These are phyloP conservation scores for Dendrolimus punctatus DNA, from an alignment of 1,140 invertebrate genomes.

Conservation along the genomic window DNA sequence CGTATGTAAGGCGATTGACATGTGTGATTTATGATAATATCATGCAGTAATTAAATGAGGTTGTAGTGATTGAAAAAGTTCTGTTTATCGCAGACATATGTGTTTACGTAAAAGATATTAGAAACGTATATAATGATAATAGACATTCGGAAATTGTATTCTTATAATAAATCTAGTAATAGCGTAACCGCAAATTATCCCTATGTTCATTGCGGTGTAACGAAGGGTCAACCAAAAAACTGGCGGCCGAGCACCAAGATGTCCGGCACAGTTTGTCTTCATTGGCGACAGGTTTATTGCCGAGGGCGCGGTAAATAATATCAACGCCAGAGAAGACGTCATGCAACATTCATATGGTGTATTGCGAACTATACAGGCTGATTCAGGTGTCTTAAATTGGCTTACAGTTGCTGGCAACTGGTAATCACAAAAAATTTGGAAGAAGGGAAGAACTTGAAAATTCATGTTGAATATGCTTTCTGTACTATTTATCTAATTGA, in stretches of 20 bases:
- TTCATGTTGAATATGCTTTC: too few relatives aligned
- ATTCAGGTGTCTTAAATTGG: constrained; percentile 14
- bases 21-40: too few relatives aligned
- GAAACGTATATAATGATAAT: too few relatives aligned
- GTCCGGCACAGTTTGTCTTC: constrained; percentile 58
- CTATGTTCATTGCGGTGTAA: constrained; percentile 10
- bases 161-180: too few relatives aligned
- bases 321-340: constrained; percentile 44
- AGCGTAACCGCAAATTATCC: constrained; percentile 7
- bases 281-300: constrained; percentile 59
- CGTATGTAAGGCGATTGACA: too few relatives aligned
- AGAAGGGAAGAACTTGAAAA: too few relatives aligned
- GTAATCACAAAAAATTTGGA: not conserved
- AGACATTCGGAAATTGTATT: too few relatives aligned
- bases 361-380: constrained; percentile 32
- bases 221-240: constrained; percentile 54
- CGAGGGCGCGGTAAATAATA: constrained; percentile 66
- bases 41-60: too few relatives aligned
- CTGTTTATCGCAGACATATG: too few relatives aligned
- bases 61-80: too few relatives aligned
- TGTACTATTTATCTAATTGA: too few relatives aligned
- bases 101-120: too few relatives aligned
- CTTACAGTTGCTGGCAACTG: not conserved
- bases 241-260: constrained; percentile 27
- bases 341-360: constrained; percentile 59